Conservation (phyloP, 2,113 vertebrate species). For the Cryptotis parvus region DNA sequence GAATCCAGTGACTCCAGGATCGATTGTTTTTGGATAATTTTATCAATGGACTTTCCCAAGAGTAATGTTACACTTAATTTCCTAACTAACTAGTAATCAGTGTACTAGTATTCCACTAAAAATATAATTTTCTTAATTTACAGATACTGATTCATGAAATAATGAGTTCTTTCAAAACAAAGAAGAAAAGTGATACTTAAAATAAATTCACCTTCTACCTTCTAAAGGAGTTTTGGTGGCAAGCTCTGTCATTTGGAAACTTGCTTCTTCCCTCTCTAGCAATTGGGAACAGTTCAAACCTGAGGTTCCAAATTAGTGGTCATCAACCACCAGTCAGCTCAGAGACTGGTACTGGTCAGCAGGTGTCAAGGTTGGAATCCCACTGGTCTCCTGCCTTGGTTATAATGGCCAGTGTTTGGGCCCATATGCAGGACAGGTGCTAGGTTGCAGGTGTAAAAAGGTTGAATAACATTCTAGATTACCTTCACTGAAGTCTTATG, state of each 20-base stretch:
- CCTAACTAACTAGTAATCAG: too few relatives aligned
- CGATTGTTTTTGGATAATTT: not conserved
- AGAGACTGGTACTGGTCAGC: too few relatives aligned
- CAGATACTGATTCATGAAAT: constrained; percentile 5
- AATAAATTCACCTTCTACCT: constrained; percentile 24
- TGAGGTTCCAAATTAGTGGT: too few relatives aligned
- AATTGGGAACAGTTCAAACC: not conserved
- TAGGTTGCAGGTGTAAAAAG: too few relatives aligned
- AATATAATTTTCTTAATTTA: constrained; percentile 13
- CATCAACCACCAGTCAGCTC: too few relatives aligned
- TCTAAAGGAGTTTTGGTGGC: not conserved
- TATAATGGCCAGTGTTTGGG: too few relatives aligned
- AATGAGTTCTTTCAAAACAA: not conserved
- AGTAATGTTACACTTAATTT: not conserved
- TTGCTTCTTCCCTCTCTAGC: not conserved
- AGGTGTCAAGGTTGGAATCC: too few relatives aligned
- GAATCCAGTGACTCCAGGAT: not conserved
- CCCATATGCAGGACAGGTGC: too few relatives aligned
- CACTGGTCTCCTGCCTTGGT: too few relatives aligned
- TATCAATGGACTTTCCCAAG: not conserved
- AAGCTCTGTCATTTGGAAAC: not conserved
- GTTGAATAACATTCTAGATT: too few relatives aligned
- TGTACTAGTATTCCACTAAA: not conserved
- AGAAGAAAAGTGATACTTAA: not conserved
- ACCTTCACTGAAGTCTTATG: not conserved